Percentiles rank a stretch among this genome's conserved stretches.
Evolutionary conservation across 2,888 invertebrate genomes (phyloP).

Genomic region (Harpalus rufipes): DNA sequence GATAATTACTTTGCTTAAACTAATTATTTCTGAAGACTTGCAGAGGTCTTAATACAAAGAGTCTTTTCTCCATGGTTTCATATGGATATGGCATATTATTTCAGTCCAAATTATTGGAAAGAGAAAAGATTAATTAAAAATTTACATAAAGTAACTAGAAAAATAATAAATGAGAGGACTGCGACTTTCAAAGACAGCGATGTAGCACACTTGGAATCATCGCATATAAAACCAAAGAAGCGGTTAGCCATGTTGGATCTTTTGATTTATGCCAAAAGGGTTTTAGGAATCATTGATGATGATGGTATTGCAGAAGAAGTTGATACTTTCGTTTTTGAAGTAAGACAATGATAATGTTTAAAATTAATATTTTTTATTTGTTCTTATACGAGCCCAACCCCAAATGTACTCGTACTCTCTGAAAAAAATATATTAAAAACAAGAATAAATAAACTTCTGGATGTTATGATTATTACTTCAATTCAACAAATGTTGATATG

Average conservation of each 20-base stretch:
- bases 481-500: too few relatives aligned
- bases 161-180: conserved; percentile 57
- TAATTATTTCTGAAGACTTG: conserved; percentile 6
- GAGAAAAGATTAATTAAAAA: conserved; percentile 21
- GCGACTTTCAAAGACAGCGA: conserved; percentile 54
- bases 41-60: conserved; percentile 10
- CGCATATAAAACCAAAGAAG: conserved; percentile 73
- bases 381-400: too few relatives aligned
- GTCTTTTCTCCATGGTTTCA: conserved; percentile 8
- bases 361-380: too few relatives aligned
- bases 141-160: conserved; percentile 12
- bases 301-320: conserved; percentile 82
- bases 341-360: conserved; percentile 67
- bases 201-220: neutral
- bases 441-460: too few relatives aligned
- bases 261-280: conserved; percentile 78
- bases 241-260: conserved; percentile 81
- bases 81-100: neutral
- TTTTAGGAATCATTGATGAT: conserved; percentile 78
- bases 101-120: neutral
- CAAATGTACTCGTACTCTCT: too few relatives aligned
- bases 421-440: too few relatives aligned
- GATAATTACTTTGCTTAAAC: neutral
- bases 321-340: conserved; percentile 83
- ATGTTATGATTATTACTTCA: too few relatives aligned